Conservation (phyloP, 2,113 vertebrate species). For the Crotalus helleri region DNA sequence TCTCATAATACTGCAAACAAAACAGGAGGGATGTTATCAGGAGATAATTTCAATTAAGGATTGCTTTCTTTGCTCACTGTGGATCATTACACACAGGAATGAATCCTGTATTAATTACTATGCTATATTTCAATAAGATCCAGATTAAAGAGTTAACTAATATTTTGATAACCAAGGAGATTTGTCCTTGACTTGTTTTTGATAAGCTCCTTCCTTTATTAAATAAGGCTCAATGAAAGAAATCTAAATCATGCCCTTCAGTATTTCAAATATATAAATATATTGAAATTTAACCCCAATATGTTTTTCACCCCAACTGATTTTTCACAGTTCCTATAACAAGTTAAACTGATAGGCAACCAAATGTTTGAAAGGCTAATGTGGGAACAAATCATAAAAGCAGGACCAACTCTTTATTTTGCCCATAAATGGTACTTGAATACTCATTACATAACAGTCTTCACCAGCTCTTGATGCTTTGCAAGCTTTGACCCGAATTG, state of each 20-base stretch:
- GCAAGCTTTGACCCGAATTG: slow-evolving; percentile 34
- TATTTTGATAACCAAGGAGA: background rate
- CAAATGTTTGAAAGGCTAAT: slow-evolving; percentile 49
- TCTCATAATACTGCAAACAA: background rate
- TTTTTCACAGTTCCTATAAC: background rate
- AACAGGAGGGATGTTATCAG: background rate
- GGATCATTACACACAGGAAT: background rate
- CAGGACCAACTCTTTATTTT: slow-evolving; percentile 61
- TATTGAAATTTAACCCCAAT: background rate
- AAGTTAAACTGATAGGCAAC: slow-evolving; percentile 35
- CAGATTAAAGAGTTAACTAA: background rate
- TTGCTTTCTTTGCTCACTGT: background rate
- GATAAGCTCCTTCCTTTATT: background rate
- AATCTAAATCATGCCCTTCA: background rate
- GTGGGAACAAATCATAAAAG: slow-evolving; percentile 52
- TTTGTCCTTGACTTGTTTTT: background rate
- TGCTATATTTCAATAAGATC: background rate
- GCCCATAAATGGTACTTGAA: slow-evolving; percentile 68
- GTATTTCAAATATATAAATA: background rate
- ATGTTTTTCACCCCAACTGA: background rate
- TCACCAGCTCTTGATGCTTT: slow-evolving; percentile 45
- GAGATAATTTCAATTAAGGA: background rate
- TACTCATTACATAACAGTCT: slow-evolving; percentile 44
- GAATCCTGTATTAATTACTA: background rate
- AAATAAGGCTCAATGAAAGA: background rate